These are phyloP conservation scores for Poeciliopsis infans DNA, from an alignment of 2,797 vertebrate genomes.

Conservation along the genomic window DNA sequence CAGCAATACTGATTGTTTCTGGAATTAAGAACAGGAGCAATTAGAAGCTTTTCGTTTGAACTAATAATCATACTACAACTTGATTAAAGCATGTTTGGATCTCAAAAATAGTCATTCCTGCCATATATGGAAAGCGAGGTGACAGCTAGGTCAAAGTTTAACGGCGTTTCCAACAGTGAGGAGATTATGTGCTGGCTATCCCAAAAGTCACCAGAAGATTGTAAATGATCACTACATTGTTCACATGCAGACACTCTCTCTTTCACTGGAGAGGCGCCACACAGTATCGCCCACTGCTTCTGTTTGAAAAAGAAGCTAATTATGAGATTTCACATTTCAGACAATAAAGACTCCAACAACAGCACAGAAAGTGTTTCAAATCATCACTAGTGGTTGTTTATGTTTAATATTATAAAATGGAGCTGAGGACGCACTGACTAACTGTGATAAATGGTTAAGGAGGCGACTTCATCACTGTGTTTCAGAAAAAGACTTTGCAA, in stretches of 20 bases:
- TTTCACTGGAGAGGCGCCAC: background rate
- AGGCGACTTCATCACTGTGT: background rate
- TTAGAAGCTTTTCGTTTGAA: conserved; percentile 19
- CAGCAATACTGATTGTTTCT: conserved; percentile 46
- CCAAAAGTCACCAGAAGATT: background rate
- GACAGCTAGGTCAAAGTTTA: background rate
- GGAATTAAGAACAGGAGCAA: conserved; percentile 22
- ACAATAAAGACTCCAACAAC: background rate
- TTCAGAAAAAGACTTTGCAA: background rate
- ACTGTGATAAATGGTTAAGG: background rate
- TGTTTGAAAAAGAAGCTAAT: background rate
- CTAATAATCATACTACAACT: background rate
- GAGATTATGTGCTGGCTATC: background rate
- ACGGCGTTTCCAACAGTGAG: background rate
- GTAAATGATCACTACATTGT: background rate
- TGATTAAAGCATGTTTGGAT: background rate
- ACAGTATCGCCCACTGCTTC: background rate
- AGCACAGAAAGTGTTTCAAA: background rate
- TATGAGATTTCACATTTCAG: background rate
- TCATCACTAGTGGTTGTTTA: background rate
- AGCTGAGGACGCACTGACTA: background rate
- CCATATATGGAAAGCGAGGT: background rate
- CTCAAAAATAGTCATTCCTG: background rate
- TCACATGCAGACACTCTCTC: background rate
- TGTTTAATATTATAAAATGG: background rate